Conservation (phyloP, 2,888 invertebrate genomes). For the Plagodis pulveraria region DNA sequence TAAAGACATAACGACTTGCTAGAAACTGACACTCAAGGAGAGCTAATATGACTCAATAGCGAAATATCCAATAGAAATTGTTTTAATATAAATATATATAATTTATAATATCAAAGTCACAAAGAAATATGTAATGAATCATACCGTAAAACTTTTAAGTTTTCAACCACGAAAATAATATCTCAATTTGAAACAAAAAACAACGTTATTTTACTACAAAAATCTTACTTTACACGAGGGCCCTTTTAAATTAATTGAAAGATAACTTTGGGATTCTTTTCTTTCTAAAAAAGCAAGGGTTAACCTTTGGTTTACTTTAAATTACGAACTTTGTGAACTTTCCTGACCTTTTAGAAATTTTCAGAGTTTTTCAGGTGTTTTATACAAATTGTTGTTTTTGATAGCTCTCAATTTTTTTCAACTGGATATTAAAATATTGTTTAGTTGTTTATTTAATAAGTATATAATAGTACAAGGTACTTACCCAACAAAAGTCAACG, state of each 20-base stretch:
- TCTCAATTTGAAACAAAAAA: conserved; percentile 28
- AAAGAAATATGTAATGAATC: too few species aligned
- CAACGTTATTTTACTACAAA: conserved; percentile 38
- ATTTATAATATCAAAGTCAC: too few species aligned
- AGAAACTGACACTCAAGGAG: too few species aligned
- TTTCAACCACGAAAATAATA: conserved; percentile 12
- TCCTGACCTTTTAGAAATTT: conserved; percentile 41
- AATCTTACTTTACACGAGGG: conserved; percentile 43
- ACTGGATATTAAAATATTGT: too few species aligned
- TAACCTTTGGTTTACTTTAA: conserved; percentile 66
- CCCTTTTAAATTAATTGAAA: conserved; percentile 73
- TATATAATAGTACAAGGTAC: too few species aligned
- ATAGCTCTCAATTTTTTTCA: too few species aligned
- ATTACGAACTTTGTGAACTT: conserved; percentile 56
- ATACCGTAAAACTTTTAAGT: neutral
- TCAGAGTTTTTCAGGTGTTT: conserved; percentile 38
- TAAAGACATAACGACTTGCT: too few species aligned
- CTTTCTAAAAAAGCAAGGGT: conserved; percentile 70
- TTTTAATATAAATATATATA: too few species aligned
- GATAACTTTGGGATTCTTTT: conserved; percentile 67
- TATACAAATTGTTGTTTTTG: conserved; percentile 28
- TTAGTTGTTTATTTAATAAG: too few species aligned
- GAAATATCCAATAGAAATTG: too few species aligned
- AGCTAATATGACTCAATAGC: too few species aligned
- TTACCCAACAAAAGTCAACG: too few species aligned